Evolutionary conservation across 1,140 invertebrate species (phyloP), one percentile per base, ranked within the genome.

Genomic region (Trichomalopsis sarcophagae): DNA sequence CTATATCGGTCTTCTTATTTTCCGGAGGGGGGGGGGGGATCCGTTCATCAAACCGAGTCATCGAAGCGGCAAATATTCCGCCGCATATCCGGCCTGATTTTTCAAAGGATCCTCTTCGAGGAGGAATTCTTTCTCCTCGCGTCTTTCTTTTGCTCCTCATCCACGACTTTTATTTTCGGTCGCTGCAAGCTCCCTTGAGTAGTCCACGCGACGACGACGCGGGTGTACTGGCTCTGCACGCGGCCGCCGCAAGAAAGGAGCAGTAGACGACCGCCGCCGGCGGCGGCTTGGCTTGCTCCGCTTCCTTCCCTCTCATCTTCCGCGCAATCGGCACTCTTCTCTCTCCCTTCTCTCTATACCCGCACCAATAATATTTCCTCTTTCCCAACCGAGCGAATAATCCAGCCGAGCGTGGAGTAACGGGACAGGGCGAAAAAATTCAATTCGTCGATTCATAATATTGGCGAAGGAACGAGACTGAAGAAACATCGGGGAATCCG

Each of bases 1-100:
- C 78, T 27, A 40, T n/a, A 27, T 55, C 68, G 69, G 50, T 87
- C 88, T 89, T 90, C 87, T 91, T 89, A 89, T 89, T 89, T 90
- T 89, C 84, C 84, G 47, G 68, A 71, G 79, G 84, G 87, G 85
- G 68, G 74, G 79, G 84, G 87, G 85, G 86, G 87, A 88, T 84
- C 87, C 84, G 89, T 89, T 90, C 90, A 89, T 90, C 90, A 91
- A 89, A 90, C 88, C 85, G 78, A 89, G 86, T 87, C 89, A 91
- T 88, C 89, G 88, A 88, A 88, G 90, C 89, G 87, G 89, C 88
- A 91, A 89, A 88, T 88, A 90, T 89, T 87, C 80, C 84, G 86
- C 87, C 87, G 86, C 84, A 87, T 87, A 89, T 88, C 87, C 86
- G 84, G 87, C 81, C 88, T 88, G 89, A 90, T 90, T 90, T 91